Base-by-base conservation (phyloP, 2,797 vertebrate genomes). In the Eulemur rubriventer region DNA sequence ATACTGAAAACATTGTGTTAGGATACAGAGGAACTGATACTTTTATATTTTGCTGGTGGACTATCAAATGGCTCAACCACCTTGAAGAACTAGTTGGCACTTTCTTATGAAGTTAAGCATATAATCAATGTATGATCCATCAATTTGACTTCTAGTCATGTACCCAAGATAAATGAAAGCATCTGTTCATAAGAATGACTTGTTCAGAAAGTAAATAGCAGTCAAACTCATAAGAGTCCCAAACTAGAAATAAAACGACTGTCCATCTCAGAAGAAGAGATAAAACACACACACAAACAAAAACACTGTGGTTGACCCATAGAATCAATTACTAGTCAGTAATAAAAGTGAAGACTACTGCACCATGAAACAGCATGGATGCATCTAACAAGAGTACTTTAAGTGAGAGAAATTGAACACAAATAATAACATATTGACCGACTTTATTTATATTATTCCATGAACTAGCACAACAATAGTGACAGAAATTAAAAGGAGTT, bases 61-160 rank as follows among this genome's bases (percentile, higher is more conserved):
- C 2, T 6, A 17, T 79, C 18, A 59, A 63, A 38, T 33, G 61
- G 6, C 46, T 67, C 22, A 70, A 26, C 17, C 1, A 24, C 14
- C 30, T 67, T 87, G 80, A 67, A 80, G 38, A 75, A 2, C 6
- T 9, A 30, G 6, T 26, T 89, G 6, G 30, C 26, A n/a, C 35
- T 89, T 55, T 57, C 22, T 89, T 55, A 33, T 4, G 35, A 70
- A 91, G 35, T 76, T 65, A 52, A 95, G 10, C 41, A 81, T 11
- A 20, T 0, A 2, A 30, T 2, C 46, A 82, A 7, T 16, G 22
- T 70, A 22, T 9, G 33, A 57, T 7, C 38, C 22, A 38, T 76
- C 3, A 2, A 30, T 85, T 86, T 5, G 20, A 26, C 7, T 93
- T 4, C 38, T 86, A 28, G 16, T 65, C 38, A 17, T 28, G 30